phyloP scores from a whole-genome alignment of 92 coral and sea anemone species.

The Siderastrea radians region DNA sequence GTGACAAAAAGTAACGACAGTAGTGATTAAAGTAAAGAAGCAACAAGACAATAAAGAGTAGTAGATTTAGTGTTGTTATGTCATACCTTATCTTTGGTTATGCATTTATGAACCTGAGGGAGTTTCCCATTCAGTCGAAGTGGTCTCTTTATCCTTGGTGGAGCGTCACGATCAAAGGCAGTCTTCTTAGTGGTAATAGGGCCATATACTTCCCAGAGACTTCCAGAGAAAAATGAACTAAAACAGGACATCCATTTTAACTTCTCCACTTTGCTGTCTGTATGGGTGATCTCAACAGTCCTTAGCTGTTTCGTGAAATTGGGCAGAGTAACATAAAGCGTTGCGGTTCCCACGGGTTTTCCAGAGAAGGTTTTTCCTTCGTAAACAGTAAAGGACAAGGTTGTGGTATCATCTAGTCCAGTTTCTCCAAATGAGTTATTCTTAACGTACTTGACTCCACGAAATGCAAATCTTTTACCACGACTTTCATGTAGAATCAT shows the following conservation, averaged over 20 bases:
- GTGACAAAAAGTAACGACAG: too few relatives aligned
- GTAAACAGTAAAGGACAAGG: constrained; percentile 44
- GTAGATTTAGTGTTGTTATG: background rate
- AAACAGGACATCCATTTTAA: constrained; percentile 32
- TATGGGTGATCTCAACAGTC: constrained; percentile 52
- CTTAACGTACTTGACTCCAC: constrained; percentile 57
- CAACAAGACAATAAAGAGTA: background rate
- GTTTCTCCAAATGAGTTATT: constrained; percentile 52
- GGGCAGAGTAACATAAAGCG: constrained; percentile 28
- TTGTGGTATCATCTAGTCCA: constrained; percentile 63
- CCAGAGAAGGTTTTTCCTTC: constrained; percentile 35
- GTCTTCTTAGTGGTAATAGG: constrained; percentile 1
- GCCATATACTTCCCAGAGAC: constrained; percentile 51
- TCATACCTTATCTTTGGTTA: constrained; percentile 52
- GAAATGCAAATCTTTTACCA: constrained; percentile 42
- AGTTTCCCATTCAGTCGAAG: constrained; percentile 4
- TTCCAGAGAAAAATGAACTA: constrained; percentile 41
- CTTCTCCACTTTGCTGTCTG: constrained; percentile 35
- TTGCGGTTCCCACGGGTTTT: constrained; percentile 38
- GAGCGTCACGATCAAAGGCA: constrained; percentile 16
- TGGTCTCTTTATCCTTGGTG: constrained; percentile 53
- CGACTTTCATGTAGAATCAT: constrained; percentile 37
- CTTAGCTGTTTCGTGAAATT: constrained; percentile 57
- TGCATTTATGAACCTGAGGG: constrained; percentile 33
- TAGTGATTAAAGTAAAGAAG: too few relatives aligned